phyloP scores from a whole-genome alignment of 2,113 vertebrate species.

The Dolichotis patagonum region DNA sequence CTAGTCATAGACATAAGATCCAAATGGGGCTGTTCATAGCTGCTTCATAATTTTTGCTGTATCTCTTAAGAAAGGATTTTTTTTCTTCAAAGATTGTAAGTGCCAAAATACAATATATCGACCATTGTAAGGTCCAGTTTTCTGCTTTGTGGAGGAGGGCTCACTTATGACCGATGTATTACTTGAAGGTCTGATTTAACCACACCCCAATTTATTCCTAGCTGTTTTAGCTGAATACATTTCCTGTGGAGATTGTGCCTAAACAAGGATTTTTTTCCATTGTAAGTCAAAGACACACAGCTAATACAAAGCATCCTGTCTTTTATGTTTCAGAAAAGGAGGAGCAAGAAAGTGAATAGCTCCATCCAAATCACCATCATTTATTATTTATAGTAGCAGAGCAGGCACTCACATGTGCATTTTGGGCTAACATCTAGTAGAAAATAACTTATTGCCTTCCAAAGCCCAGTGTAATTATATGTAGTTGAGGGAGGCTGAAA shows the following conservation, averaged over 20 bases:
- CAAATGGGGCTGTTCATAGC: neutral
- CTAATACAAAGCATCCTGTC: neutral
- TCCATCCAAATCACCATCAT: neutral
- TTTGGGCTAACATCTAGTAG: neutral
- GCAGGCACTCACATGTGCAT: neutral
- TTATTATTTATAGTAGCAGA: neutral
- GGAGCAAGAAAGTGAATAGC: neutral
- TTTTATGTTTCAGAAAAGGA: neutral
- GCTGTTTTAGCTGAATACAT: neutral
- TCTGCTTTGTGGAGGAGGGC: neutral
- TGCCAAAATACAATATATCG: neutral
- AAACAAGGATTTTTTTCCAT: neutral
- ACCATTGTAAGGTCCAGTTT: neutral
- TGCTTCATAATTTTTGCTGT: neutral
- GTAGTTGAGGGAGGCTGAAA: neutral
- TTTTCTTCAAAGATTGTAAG: neutral
- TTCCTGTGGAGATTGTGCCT: neutral
- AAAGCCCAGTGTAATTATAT: neutral
- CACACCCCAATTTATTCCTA: neutral
- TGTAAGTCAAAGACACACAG: neutral
- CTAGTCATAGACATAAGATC: neutral
- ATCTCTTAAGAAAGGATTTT: neutral
- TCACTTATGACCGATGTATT: neutral
- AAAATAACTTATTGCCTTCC: neutral
- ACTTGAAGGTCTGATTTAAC: neutral